Evolutionary conservation across 2,797 vertebrate genomes (phyloP), one percentile per base, ranked within the genome.

Genomic region (Notolabrus celidotus): DNA sequence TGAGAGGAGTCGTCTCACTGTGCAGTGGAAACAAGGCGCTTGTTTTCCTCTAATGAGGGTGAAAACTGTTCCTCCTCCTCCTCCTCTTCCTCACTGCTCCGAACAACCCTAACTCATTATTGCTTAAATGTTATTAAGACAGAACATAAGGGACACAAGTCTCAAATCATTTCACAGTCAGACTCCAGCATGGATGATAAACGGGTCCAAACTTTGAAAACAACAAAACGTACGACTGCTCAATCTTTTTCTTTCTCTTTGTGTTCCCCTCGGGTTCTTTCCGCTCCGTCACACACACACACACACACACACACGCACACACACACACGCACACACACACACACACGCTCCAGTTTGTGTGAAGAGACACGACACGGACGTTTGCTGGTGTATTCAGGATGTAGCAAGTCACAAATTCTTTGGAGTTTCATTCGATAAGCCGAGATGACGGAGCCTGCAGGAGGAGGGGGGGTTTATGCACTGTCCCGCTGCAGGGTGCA

Each of bases 311-410:
- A 71, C 19, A 81, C 63, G 33, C 42, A 56, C 52, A 82, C 70
- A 38, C 53, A 71, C 79, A 80, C 61, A 33, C 42, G 56, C 52
- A 82, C 71, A 38, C 53, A 71, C 19, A 81, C 63, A 33, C 42
- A 56, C 52, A 82, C 70, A 38, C 53, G 71, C 79, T 80, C 71
- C 68, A 42, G 69, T 74, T 62, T 71, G 60, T 56, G 78, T 56
- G 79, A 79, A 57, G 79, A 85, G 80, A 84, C 75, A 71, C 75
- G 41, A 88, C 74, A 58, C 43, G 77, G 81, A 87, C 64, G 56
- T 89, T 91, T 94, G 94, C 94, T 95, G 94, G 94, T 95, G 93
- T 90, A 86, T 90, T 94, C 88, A 92, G 92, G 90, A 92, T 88
- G 90, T 79, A 90, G 80, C 71, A 39, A 81, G 74, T 86, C 84